Base-by-base conservation (phyloP, 2,113 vertebrate genomes). In the Anser brachyrhynchus region DNA sequence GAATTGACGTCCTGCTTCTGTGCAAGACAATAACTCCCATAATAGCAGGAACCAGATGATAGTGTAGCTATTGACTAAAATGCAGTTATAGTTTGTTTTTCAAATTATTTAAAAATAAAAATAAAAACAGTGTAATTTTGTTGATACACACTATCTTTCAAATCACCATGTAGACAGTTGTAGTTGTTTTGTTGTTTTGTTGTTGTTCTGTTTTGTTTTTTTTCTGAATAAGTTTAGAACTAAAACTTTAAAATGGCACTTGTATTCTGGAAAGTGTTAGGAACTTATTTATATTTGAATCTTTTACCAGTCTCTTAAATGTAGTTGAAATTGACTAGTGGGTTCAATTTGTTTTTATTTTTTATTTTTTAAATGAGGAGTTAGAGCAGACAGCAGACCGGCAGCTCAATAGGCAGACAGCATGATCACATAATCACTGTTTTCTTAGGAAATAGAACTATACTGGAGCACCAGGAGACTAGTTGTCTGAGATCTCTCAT, bases 381-480 rank as follows among this genome's bases (percentile, higher is more conserved):
- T 28, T 19, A 0, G 16, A 54, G 52, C 26, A 54, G 8, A 54
- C 58, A 84, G 74, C 41, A 78, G 86, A 51, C 73, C 79, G 57
- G 26, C 33, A 93, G 9, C 8, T 88, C 59, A 66, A 54, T 8
- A 70, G 23, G 44, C 84, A 87, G 85, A 85, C 72, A 86, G 67
- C 12, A 74, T 77, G 86, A 86, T 84, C 88, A 80, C 59, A 86
- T 80, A 88, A 88, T 16, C 19, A 86, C 16, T 80, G 39, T 86
- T 92, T 95, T 87, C 82, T 90, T 80, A 89, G 92, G 83, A 94
- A 92, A 62, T 23, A 77, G 35, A 93, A 88, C 59, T 83, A 3
- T 74, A 23, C 8, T 46, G 41, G 51, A 88, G 14, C 14, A 88
- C 23, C 44, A 86, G 67, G 44, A 87, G 37, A 25, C 20, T 69